Percentiles rank a stretch among this genome's conserved stretches.
Evolutionary conservation across 2,888 invertebrate genomes (phyloP).

Genomic region (Brachynemurus nebulosus): DNA sequence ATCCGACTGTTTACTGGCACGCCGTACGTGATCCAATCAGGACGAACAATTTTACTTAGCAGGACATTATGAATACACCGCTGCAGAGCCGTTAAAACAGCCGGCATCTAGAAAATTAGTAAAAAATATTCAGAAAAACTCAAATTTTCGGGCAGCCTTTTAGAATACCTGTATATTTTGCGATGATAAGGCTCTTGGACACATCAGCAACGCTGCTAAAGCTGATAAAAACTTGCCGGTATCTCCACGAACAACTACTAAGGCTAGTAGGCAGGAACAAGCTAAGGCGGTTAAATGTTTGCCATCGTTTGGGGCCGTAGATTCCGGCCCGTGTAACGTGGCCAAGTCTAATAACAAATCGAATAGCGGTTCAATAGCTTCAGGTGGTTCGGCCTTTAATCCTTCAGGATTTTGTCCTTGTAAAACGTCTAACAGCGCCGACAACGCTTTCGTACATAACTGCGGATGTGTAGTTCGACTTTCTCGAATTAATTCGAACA

Average conservation of each 20-base stretch:
- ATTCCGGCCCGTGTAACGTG: constrained; percentile 48
- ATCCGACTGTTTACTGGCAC: constrained; percentile 64
- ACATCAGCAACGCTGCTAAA: constrained; percentile 77
- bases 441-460: constrained; percentile 77
- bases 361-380: constrained; percentile 66
- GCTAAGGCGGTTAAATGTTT: constrained; percentile 72
- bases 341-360: constrained; percentile 72
- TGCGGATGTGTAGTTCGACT: constrained; percentile 68
- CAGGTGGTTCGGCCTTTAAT: constrained; percentile 63
- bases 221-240: constrained; percentile 82
- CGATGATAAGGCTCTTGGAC: constrained; percentile 56
- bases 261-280: constrained; percentile 79
- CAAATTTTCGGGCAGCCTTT: neutral
- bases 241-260: constrained; percentile 87
- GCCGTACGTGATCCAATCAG: constrained; percentile 81
- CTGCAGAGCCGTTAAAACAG: constrained; percentile 72
- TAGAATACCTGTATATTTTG: constrained; percentile 61
- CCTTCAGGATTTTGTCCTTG: constrained; percentile 84
- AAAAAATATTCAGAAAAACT: neutral
- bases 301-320: constrained; percentile 44
- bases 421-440: constrained; percentile 77
- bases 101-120: constrained; percentile 52
- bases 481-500: constrained; percentile 84
- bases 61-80: constrained; percentile 80
- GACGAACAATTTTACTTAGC: constrained; percentile 67